Evolutionary conservation across 2,113 vertebrate species (phyloP), one percentile per base, ranked within the genome.

Genomic region (Oceanodroma tethys): DNA sequence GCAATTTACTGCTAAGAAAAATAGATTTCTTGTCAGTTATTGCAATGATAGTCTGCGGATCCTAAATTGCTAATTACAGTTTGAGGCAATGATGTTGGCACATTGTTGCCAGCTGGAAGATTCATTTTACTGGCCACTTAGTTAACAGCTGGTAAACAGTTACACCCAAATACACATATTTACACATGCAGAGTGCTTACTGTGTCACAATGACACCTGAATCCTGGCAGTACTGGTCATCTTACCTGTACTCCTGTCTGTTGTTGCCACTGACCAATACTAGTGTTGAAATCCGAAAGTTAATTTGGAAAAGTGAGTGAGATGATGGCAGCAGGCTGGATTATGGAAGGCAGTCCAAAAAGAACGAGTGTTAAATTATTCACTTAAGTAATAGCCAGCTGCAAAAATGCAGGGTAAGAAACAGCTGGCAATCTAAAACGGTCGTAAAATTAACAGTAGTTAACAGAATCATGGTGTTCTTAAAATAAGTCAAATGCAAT

Each of bases 91-190:
- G 9, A 72, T 91, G 84, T 79, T 67, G 86, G 78, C 76, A 80
- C 45, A 45, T 59, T 86, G 74, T 79, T 96, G 30, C 81, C 74
- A 93, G 92, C 87, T 83, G 74, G 94, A 87, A 27, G 68, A 67
- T 92, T 88, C 53, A n/a, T 87, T 93, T 95, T 86, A 82, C 72
- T 94, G 48, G 34, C 55, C 81, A 32, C 48, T 96, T 97, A 83
- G 83, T 97, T 96, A 95, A 67, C 38, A 84, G 74, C 48, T 82
- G 84, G 38, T 89, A 87, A 88, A 60, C 5, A 16, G 40, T 75
- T 88, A 83, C 68, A 81, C 88, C 70, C 52, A 90, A 58, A 86
- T 80, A 86, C 91, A 72, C 8, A 6, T 63, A 84, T 96, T 96
- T 96, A 81, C 90, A 36, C 94, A 62, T 68, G 60, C 48, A 80